These are phyloP conservation scores for Poicephalus gulielmi DNA, from an alignment of 2,113 vertebrate species.

Conservation along the genomic window DNA sequence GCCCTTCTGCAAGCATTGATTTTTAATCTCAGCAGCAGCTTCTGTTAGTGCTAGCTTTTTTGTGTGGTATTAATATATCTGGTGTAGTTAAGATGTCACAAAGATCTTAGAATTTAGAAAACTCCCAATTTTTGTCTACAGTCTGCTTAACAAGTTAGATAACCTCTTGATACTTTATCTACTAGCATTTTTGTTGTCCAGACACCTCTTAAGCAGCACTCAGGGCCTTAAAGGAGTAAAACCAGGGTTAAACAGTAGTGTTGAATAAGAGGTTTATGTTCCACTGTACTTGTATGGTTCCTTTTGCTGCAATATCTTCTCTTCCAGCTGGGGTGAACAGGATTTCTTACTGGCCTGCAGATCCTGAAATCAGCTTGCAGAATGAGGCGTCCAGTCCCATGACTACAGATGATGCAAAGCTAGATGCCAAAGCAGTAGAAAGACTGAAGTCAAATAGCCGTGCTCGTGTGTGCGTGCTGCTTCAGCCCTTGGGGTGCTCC, in stretches of 20 bases:
- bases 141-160: neutral
- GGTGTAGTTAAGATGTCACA: neutral
- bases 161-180: neutral
- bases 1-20: neutral
- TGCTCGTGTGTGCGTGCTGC: constrained; percentile 85
- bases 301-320: constrained; percentile 33
- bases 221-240: neutral
- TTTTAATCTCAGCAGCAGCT: neutral
- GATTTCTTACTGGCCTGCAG: constrained; percentile 95
- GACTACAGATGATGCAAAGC: constrained; percentile 79
- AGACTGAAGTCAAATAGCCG: constrained; percentile 92
- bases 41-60: neutral
- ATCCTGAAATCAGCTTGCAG: constrained; percentile 91
- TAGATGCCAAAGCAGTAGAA: constrained; percentile 88
- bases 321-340: constrained; percentile 89
- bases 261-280: neutral
- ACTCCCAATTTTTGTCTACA: neutral
- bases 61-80: neutral
- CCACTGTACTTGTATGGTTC: neutral
- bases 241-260: neutral
- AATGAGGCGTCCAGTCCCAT: neutral
- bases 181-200: neutral
- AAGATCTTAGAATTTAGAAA: neutral
- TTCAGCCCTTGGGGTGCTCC: constrained; percentile 83
- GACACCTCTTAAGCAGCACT: neutral